Evolutionary conservation across 2,888 invertebrate species (phyloP).

Genomic region (Volucella inflata): DNA sequence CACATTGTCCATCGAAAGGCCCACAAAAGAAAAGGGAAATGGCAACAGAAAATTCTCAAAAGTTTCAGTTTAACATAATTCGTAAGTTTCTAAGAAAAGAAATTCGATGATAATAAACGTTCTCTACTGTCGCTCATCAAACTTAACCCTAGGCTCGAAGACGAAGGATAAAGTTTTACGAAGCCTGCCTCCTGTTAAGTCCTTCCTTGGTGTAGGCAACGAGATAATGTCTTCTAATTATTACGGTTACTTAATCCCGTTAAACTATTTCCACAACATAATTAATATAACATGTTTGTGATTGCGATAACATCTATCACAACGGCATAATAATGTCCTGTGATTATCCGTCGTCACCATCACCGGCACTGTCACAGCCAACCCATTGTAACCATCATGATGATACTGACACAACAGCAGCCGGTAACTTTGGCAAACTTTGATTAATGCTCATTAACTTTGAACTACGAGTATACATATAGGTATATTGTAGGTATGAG

Average conservation of each 20-base stretch:
- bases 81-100: constrained; percentile 33
- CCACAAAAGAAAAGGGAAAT: neutral
- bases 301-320: constrained; percentile 68
- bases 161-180: constrained; percentile 42
- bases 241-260: constrained; percentile 69
- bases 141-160: constrained; percentile 11
- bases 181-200: constrained; percentile 19
- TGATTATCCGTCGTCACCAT: constrained; percentile 48
- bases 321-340: constrained; percentile 61
- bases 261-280: constrained; percentile 71
- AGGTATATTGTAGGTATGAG: too few species aligned
- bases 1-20: constrained; percentile 5
- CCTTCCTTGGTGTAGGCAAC: constrained; percentile 2
- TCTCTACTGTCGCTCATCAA: constrained; percentile 39
- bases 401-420: constrained; percentile 6
- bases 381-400: neutral
- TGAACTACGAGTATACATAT: too few species aligned
- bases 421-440: constrained; percentile 63
- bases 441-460: constrained; percentile 71
- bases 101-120: constrained; percentile 42
- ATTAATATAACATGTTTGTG: constrained; percentile 67
- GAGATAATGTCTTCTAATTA: constrained; percentile 66
- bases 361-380: neutral
- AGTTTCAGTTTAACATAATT: constrained; percentile 48
- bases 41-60: constrained; percentile 9